Evolutionary conservation across 2,797 vertebrate species (phyloP).

Genomic region (Siniperca obscura): DNA sequence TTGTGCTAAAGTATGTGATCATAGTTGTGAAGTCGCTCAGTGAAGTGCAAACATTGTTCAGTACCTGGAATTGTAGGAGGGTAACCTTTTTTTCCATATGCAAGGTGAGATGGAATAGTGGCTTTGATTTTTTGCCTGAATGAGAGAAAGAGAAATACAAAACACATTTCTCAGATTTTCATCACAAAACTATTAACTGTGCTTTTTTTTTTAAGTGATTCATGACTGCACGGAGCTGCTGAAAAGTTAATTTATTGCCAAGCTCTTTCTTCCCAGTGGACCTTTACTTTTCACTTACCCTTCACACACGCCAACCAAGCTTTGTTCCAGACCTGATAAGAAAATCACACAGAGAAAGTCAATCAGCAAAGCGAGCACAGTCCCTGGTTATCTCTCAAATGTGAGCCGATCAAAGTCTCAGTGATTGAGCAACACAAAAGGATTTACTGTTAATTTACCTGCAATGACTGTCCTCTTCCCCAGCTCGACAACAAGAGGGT

Average conservation of each 20-base stretch:
- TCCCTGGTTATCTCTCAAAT: slow-evolving; percentile 4
- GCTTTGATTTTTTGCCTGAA: slow-evolving; percentile 95
- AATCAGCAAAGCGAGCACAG: slow-evolving; percentile 34
- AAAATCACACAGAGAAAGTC: slow-evolving; percentile 42
- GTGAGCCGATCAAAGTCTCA: background rate
- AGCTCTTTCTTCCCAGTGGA: background rate
- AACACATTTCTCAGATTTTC: slow-evolving; percentile 22
- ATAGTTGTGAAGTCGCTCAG: background rate
- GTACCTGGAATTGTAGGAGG: slow-evolving; percentile 95
- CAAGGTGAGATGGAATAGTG: slow-evolving; percentile 93
- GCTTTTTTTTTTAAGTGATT: background rate
- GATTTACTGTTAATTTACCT: slow-evolving; percentile 79
- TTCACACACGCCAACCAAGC: slow-evolving; percentile 93
- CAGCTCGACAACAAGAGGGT: slow-evolving; percentile 95
- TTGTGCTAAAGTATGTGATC: background rate
- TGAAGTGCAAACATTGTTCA: background rate
- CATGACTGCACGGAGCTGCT: background rate
- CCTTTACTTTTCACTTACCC: slow-evolving; percentile 87
- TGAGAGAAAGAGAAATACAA: slow-evolving; percentile 26
- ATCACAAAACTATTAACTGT: slow-evolving; percentile 1
- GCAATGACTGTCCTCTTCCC: slow-evolving; percentile 95
- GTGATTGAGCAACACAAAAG: background rate
- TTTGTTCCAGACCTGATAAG: slow-evolving; percentile 92
- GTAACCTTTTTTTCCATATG: slow-evolving; percentile 95
- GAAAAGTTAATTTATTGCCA: background rate